These are phyloP conservation scores for Venturia canescens DNA, from an alignment of 1,140 invertebrate genomes.

Conservation along the genomic window DNA sequence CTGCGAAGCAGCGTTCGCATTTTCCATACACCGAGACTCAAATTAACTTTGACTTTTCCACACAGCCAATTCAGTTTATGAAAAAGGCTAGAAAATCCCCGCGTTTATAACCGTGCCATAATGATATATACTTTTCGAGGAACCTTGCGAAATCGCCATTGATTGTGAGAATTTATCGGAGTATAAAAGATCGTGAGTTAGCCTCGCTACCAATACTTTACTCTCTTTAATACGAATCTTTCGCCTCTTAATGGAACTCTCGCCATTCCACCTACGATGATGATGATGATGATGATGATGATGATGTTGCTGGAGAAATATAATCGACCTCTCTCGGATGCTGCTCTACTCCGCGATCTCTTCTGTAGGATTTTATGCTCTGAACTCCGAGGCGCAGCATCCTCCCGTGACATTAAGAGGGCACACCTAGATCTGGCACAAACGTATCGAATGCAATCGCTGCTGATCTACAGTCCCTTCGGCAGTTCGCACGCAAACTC, in stretches of 20 bases:
- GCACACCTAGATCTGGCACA: conserved; percentile 64
- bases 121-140: not conserved
- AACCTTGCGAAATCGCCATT: not conserved
- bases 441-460: conserved; percentile 51
- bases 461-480: conserved; percentile 54
- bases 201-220: not conserved
- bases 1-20: too few relatives aligned
- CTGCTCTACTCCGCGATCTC: conserved; percentile 27
- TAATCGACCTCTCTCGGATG: conserved; percentile 13
- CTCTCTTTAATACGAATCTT: conserved; percentile 25
- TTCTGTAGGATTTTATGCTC: conserved; percentile 5
- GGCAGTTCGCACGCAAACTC: conserved; percentile 62
- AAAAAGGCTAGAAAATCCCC: too few relatives aligned
- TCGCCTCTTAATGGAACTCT: not conserved
- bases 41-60: too few relatives aligned
- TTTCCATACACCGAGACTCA: too few relatives aligned
- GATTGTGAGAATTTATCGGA: conserved; percentile 18
- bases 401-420: conserved; percentile 68
- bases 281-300: not conserved
- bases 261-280: too few relatives aligned
- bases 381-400: conserved; percentile 44
- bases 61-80: too few relatives aligned
- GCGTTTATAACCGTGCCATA: not conserved
- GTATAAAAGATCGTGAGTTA: not conserved
- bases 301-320: conserved; percentile 6